A percentile compares a stretch with the other conserved stretches of the same genome.
phyloP scores from a whole-genome alignment of 2,888 invertebrate genomes.

The Synergus laeviventris region DNA sequence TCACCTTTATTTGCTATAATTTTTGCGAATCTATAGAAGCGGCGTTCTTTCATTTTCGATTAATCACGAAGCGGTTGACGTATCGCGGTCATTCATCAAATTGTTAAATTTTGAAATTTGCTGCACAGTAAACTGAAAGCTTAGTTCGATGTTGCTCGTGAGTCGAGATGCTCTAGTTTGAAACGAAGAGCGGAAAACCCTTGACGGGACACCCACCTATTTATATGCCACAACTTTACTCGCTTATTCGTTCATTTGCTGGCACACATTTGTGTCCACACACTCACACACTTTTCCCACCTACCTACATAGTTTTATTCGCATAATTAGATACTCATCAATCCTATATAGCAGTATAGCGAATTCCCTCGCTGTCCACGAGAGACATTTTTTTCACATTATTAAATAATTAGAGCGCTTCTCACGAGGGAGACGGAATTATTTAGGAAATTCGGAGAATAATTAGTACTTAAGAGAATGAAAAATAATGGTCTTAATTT shows the following conservation, averaged over 20 bases:
- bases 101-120: conserved; percentile 62
- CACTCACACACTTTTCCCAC: background rate
- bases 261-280: conserved; percentile 1
- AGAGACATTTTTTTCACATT: conserved; percentile 41
- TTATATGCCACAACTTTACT: conserved; percentile 24
- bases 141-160: conserved; percentile 42
- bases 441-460: background rate
- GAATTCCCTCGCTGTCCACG: conserved; percentile 53
- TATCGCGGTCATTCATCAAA: conserved; percentile 66
- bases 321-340: conserved; percentile 70
- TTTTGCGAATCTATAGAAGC: conserved; percentile 3
- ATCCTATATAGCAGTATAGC: conserved; percentile 56
- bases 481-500: background rate
- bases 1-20: background rate
- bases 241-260: conserved; percentile 19
- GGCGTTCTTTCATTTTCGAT: conserved; percentile 65
- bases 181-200: conserved; percentile 30
- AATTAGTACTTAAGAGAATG: background rate
- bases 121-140: conserved; percentile 63
- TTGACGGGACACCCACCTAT: conserved; percentile 27
- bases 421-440: background rate
- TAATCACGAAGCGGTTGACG: conserved; percentile 61
- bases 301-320: conserved; percentile 60
- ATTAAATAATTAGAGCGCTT: conserved; percentile 17
- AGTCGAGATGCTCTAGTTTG: conserved; percentile 40